A percentile compares a stretch with the other conserved stretches of the same genome.
Evolutionary conservation across 1,140 invertebrate species (phyloP).

Genomic region (Macrobrachium nipponense): DNA sequence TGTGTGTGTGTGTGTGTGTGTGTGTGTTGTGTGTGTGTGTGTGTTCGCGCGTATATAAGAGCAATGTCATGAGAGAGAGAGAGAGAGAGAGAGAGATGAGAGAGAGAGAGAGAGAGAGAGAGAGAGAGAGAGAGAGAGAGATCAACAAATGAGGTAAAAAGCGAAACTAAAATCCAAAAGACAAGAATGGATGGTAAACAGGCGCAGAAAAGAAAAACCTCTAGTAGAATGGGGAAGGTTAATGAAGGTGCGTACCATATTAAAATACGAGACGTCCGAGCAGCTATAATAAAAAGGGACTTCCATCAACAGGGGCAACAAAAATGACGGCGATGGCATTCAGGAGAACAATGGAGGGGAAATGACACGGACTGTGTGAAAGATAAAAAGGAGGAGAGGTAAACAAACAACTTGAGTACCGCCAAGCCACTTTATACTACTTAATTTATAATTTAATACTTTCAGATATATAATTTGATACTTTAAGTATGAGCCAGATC

Average conservation of each 20-base stretch:
- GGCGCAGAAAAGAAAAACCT: not conserved
- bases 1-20: conserved; percentile 18
- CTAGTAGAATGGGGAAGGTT: too few relatives aligned
- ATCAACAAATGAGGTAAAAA: not conserved
- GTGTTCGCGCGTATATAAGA: not conserved
- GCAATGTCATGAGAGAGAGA: not conserved
- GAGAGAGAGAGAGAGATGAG: too few relatives aligned
- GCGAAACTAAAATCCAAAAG: not conserved
- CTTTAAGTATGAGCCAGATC: too few relatives aligned
- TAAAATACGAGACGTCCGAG: too few relatives aligned
- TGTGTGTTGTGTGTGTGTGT: not conserved
- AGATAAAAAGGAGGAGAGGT: not conserved
- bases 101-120: not conserved
- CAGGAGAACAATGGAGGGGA: not conserved
- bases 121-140: not conserved
- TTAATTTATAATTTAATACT: too few relatives aligned
- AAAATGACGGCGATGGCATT: not conserved
- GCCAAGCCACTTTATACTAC: too few relatives aligned
- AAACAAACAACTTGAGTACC: not conserved
- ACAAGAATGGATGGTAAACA: not conserved
- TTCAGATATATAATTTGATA: too few relatives aligned
- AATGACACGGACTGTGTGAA: not conserved
- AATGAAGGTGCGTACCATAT: too few relatives aligned
- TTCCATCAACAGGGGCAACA: too few relatives aligned
- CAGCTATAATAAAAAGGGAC: too few relatives aligned